Base-by-base conservation (phyloP, 2,797 vertebrate species). In the Sebastes hubbsi region DNA sequence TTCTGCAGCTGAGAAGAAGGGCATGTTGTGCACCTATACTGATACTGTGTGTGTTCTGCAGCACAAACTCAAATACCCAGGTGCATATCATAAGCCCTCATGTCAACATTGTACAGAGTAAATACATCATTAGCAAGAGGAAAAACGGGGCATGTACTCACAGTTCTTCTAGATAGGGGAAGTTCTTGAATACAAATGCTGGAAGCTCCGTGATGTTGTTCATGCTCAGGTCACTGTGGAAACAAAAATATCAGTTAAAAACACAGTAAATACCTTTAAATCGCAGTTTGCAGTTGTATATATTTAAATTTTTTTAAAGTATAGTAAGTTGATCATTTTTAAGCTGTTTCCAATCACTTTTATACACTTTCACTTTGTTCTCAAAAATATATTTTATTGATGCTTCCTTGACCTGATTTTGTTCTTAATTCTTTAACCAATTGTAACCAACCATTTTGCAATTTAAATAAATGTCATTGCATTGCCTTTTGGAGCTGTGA, bases 161-260 rank as follows among this genome's bases (percentile, higher is more conserved):
- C 99, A 99, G 93, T 88, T 99, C 99, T 88, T 99, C 98, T 78
- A 99, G 96, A 87, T 97, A 99, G 54, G 97, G 97, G 70, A 99
- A 96, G 87, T 97, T 98, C 95, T 96, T 98, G 94, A 99, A 99
- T 0, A 98, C 97, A 77, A 97, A 95, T 68, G 98, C 97, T 86
- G 97, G 97, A 71, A 99, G 95, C 87, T 97, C 97, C 1, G 99
- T 99, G 91, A 99, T 98, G 93, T 99, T 99, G 94, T 99, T 99
- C 99, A 99, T 99, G 93, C 99, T 99, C 92, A 99, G 95, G 93
- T 99, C 99, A 87, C 98, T 99, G 92, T 87, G 82, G 85, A 92
- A 88, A 87, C n/a, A 77, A 78, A 84, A 11, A 69, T 11, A 54
- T 55, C 18, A 14, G n/a, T 77, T 54, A 82, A 25, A 78, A 74